Percentiles rank a stretch among this genome's conserved stretches.
Conservation (phyloP, 2,888 invertebrate species). For the Mimumesa dahlbomi region DNA sequence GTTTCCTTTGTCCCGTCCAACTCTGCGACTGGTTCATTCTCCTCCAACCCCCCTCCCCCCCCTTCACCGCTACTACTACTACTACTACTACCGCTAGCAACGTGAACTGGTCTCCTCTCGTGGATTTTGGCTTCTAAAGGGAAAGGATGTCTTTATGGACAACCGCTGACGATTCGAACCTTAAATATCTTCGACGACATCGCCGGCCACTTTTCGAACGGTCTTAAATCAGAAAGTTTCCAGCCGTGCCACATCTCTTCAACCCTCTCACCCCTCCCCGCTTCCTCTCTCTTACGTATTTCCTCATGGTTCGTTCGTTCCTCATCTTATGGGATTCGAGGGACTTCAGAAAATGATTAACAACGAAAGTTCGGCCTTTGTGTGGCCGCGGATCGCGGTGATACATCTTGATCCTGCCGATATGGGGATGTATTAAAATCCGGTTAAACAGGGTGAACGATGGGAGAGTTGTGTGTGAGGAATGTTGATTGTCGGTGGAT, state of each 20-base stretch:
- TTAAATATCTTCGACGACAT: constrained; percentile 59
- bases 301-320: too few relatives aligned
- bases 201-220: constrained; percentile 49
- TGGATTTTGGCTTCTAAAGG: too few relatives aligned
- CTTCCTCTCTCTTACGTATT: too few relatives aligned
- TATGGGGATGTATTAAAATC: constrained; percentile 33
- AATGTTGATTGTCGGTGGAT: too few relatives aligned
- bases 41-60: constrained; percentile 16
- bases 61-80: too few relatives aligned
- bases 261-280: too few relatives aligned
- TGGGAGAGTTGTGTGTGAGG: too few relatives aligned
- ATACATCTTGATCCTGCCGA: constrained; percentile 16
- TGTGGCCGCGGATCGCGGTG: constrained; percentile 4
- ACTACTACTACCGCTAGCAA: too few relatives aligned
- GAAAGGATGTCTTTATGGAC: constrained; percentile 42
- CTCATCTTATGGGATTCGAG: too few relatives aligned
- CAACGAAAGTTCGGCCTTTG: constrained; percentile 21
- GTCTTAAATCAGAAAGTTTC: constrained; percentile 59
- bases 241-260: constrained; percentile 2
- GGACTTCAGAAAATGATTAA: constrained; percentile 4
- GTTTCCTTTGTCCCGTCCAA: constrained; percentile 74
- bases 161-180: constrained; percentile 60
- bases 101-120: too few relatives aligned
- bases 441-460: not conserved
- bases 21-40: constrained; percentile 57